These are phyloP conservation scores for Amblyopsis rosae DNA, from an alignment of 2,113 vertebrate genomes.

Conservation along the genomic window DNA sequence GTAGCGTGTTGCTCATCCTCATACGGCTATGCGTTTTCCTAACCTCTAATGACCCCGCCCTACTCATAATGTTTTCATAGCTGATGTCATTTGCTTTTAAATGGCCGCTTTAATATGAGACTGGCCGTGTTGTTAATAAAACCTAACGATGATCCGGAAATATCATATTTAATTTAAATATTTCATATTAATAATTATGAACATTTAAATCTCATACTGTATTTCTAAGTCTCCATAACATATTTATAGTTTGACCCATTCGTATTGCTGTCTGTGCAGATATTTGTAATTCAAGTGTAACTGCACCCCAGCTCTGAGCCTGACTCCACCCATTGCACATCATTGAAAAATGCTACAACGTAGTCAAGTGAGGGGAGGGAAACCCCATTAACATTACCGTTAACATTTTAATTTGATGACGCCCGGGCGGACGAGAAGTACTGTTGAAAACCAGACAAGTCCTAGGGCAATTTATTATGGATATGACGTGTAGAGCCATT, in stretches of 20 bases:
- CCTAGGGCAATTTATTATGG: too few species aligned
- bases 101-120: slow-evolving; percentile 35
- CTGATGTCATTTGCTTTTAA: slow-evolving; percentile 52
- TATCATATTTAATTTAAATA: slow-evolving; percentile 8
- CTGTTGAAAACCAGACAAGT: too few species aligned
- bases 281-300: too few species aligned
- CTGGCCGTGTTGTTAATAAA: background rate
- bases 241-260: background rate
- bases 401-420: too few species aligned
- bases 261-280: too few species aligned
- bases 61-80: slow-evolving; percentile 45
- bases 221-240: background rate
- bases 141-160: background rate
- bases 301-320: too few species aligned
- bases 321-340: too few species aligned
- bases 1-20: slow-evolving; percentile 6
- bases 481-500: too few species aligned
- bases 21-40: slow-evolving; percentile 36
- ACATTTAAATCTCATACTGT: background rate
- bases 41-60: slow-evolving; percentile 42
- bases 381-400: too few species aligned
- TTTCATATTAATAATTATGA: background rate
- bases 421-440: too few species aligned
- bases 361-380: too few species aligned
- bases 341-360: too few species aligned